Conservation (phyloP, 2,113 vertebrate species). For the Cercocebus atys region DNA sequence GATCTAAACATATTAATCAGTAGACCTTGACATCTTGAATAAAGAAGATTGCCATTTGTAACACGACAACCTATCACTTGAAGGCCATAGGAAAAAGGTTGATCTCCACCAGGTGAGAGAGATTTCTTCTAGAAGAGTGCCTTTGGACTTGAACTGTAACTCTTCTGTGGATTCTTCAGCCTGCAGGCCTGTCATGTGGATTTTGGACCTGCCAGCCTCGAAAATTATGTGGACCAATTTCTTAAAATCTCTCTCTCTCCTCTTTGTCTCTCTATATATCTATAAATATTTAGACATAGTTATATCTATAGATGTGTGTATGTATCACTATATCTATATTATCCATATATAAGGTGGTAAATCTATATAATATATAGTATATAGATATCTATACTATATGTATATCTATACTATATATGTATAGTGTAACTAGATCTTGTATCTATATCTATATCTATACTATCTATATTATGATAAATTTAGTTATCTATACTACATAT, state of each 20-base stretch:
- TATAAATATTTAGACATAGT: too few species aligned
- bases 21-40: background rate
- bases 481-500: too few species aligned
- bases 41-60: background rate
- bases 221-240: background rate
- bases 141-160: background rate
- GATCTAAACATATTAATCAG: background rate
- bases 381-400: too few species aligned
- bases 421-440: too few species aligned
- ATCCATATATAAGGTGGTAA: too few species aligned
- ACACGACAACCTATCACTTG: background rate
- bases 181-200: background rate
- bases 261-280: background rate
- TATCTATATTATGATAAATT: too few species aligned
- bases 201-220: background rate
- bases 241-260: background rate
- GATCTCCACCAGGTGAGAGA: background rate
- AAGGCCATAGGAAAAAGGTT: background rate
- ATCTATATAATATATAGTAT: too few species aligned
- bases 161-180: background rate
- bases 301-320: background rate
- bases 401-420: too few species aligned
- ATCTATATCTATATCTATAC: too few species aligned
- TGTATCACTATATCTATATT: too few species aligned
- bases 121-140: background rate